A percentile compares a stretch with the other conserved stretches of the same genome.
These are phyloP conservation scores for Podotricha telesiphe DNA, from an alignment of 2,888 invertebrate genomes.

Conservation along the genomic window DNA sequence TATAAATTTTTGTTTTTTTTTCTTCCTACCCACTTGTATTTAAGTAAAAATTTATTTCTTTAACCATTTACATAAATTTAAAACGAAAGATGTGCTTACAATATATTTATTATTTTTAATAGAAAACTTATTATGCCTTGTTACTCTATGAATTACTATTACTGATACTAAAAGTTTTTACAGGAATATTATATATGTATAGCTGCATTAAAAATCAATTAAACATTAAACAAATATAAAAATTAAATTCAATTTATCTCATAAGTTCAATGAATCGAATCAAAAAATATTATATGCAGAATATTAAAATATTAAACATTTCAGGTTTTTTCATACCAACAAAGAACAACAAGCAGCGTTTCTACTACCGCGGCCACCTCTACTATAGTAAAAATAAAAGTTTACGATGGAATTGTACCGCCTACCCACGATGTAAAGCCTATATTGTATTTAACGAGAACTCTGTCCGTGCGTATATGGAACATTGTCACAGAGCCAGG, in stretches of 20 bases:
- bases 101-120: not conserved
- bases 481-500: constrained; percentile 26
- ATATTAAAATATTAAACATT: constrained; percentile 25
- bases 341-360: constrained; percentile 39
- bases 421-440: constrained; percentile 43
- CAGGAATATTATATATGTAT: too few species aligned
- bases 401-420: constrained; percentile 44
- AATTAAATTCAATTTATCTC: too few species aligned
- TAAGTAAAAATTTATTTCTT: too few species aligned
- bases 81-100: not conserved
- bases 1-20: not conserved
- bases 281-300: not conserved
- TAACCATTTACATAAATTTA: too few species aligned
- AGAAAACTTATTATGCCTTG: not conserved
- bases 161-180: too few species aligned
- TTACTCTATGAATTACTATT: too few species aligned
- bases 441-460: constrained; percentile 27
- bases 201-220: too few species aligned
- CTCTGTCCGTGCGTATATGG: not conserved
- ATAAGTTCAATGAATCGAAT: too few species aligned
- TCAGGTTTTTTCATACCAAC: constrained; percentile 36
- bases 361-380: constrained; percentile 33
- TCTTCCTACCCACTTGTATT: too few species aligned
- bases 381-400: constrained; percentile 46
- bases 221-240: too few species aligned